phyloP scores from a whole-genome alignment of 1,140 invertebrate genomes.

The Littorina saxatilis region DNA sequence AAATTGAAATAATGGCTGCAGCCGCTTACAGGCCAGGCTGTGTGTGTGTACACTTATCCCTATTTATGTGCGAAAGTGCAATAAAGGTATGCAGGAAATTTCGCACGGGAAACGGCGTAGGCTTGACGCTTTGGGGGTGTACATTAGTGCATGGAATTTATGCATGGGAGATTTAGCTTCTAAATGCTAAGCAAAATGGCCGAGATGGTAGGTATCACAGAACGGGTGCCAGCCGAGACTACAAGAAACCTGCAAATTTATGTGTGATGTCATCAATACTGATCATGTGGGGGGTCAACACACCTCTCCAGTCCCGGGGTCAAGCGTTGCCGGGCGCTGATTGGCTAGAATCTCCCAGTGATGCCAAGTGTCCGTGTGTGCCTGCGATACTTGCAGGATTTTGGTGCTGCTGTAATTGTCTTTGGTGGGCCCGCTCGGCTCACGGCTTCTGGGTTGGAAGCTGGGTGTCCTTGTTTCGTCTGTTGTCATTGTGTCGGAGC shows the following conservation, averaged over 20 bases:
- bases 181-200: too few relatives aligned
- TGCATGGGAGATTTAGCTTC: too few relatives aligned
- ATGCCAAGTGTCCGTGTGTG: slow-evolving; percentile 30
- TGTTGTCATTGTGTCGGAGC: background rate
- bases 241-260: slow-evolving; percentile 23
- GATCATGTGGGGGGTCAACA: slow-evolving; percentile 11
- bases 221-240: background rate
- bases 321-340: slow-evolving; percentile 31
- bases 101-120: too few relatives aligned
- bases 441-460: slow-evolving; percentile 3
- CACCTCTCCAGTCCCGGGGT: slow-evolving; percentile 16
- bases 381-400: slow-evolving; percentile 34
- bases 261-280: slow-evolving; percentile 32
- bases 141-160: too few relatives aligned
- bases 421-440: slow-evolving; percentile 16
- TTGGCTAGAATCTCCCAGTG: slow-evolving; percentile 31
- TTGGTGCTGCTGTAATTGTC: slow-evolving; percentile 26
- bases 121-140: too few relatives aligned
- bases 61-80: background rate
- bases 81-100: background rate
- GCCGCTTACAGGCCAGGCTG: too few relatives aligned
- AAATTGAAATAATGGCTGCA: too few relatives aligned
- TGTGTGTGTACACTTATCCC: too few relatives aligned
- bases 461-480: background rate
- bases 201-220: too few relatives aligned